Conservation (phyloP, 2,888 invertebrate genomes). For the Heliconius charithonia region DNA sequence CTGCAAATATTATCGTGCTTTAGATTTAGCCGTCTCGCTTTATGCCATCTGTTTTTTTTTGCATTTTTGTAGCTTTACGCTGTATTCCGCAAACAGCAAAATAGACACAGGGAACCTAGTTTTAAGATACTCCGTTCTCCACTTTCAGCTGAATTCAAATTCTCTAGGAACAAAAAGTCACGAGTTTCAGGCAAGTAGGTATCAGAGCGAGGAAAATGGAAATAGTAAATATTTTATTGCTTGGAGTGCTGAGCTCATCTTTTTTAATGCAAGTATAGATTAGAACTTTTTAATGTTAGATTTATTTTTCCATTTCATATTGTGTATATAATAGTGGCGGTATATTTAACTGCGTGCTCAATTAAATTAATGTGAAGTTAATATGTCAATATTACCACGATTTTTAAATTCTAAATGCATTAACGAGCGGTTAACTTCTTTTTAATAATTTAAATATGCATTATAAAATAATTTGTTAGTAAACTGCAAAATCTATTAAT, state of each 20-base stretch:
- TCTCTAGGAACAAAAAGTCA: too few relatives aligned
- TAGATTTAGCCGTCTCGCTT: not conserved
- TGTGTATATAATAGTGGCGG: too few relatives aligned
- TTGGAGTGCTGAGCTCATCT: too few relatives aligned
- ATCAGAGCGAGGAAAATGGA: too few relatives aligned
- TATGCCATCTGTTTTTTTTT: not conserved
- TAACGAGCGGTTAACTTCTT: not conserved
- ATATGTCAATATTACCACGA: not conserved
- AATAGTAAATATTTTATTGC: too few relatives aligned
- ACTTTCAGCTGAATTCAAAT: too few relatives aligned
- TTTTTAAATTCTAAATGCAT: not conserved
- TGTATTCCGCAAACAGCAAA: too few relatives aligned
- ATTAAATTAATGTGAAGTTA: not conserved
- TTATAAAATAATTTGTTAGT: not conserved
- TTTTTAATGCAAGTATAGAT: not conserved
- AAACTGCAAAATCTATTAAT: slow-evolving; percentile 23
- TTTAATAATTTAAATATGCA: not conserved
- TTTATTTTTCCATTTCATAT: not conserved
- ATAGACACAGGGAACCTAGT: too few relatives aligned
- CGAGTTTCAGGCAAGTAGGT: too few relatives aligned
- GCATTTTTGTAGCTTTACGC: too few relatives aligned
- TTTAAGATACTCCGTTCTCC: too few relatives aligned
- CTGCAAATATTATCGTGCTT: slow-evolving; percentile 24
- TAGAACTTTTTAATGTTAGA: not conserved
- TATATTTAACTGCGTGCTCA: not conserved